Evolutionary conservation across 2,888 invertebrate species (phyloP).

Genomic region (Drosophila formosana): DNA sequence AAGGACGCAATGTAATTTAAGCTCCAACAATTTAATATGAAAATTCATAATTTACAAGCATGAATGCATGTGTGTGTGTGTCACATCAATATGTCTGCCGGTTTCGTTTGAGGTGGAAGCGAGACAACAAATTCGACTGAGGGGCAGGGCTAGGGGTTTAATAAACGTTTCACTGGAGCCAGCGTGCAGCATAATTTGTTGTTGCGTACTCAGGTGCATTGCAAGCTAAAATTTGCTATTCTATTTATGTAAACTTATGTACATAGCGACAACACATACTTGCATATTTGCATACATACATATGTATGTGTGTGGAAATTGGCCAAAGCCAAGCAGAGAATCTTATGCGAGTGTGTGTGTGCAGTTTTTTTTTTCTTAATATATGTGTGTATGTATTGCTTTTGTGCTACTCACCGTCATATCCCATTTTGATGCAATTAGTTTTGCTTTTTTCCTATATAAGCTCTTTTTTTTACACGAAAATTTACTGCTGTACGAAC

Average conservation of each 20-base stretch:
- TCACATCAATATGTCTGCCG: constrained; percentile 30
- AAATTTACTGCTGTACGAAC: constrained; percentile 37
- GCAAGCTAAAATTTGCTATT: constrained; percentile 33
- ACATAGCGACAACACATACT: constrained; percentile 11
- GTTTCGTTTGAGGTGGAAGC: constrained; percentile 3
- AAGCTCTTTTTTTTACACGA: constrained; percentile 42
- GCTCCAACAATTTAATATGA: neutral
- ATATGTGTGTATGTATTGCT: neutral
- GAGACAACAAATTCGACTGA: too few relatives aligned
- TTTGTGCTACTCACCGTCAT: constrained; percentile 62
- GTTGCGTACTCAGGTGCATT: constrained; percentile 8
- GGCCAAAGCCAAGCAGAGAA: constrained; percentile 27
- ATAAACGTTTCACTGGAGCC: neutral
- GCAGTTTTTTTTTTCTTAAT: neutral
- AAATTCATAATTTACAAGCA: constrained; percentile 4
- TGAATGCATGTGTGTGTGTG: neutral
- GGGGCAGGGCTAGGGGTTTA: neutral
- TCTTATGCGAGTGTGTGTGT: neutral
- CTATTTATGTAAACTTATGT: constrained; percentile 59
- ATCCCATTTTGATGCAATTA: constrained; percentile 56
- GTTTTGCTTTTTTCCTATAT: constrained; percentile 15
- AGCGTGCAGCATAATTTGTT: neutral
- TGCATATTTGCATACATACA: neutral
- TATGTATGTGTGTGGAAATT: constrained; percentile 37
- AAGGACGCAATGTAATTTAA: neutral